Conservation (phyloP, 2,113 vertebrate species). For the Anolis sagrei region DNA sequence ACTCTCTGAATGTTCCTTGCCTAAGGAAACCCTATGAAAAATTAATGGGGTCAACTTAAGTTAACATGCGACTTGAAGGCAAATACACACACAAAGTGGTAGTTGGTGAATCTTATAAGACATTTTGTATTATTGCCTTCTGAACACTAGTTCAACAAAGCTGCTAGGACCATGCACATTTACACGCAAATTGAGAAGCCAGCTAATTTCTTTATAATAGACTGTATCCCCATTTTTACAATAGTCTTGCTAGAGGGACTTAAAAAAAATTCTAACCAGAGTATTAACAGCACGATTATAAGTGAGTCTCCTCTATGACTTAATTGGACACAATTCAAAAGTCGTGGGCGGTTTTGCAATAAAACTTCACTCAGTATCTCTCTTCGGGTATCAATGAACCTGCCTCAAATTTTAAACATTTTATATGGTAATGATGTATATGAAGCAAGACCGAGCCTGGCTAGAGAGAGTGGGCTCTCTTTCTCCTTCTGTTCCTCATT, state of each 20-base stretch:
- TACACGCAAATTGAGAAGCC: not conserved
- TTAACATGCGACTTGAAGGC: too few relatives aligned
- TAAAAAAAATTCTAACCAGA: not conserved
- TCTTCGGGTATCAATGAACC: constrained; percentile 23
- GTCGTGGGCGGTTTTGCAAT: constrained; percentile 3
- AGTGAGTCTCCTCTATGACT: not conserved
- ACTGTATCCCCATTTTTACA: not conserved
- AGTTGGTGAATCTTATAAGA: not conserved
- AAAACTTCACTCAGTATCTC: constrained; percentile 17
- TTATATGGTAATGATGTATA: constrained; percentile 7
- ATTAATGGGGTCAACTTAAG: too few relatives aligned
- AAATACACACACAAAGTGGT: not conserved
- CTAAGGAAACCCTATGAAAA: too few relatives aligned
- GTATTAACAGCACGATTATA: constrained; percentile 1
- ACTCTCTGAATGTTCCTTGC: too few relatives aligned
- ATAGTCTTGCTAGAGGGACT: not conserved
- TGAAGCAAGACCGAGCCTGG: constrained; percentile 28
- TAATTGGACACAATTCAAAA: constrained; percentile 39
- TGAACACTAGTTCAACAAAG: not conserved
- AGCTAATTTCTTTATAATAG: not conserved
- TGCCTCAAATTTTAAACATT: not conserved
- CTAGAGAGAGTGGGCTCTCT: constrained; percentile 3
- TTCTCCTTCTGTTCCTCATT: not conserved
- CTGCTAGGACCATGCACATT: not conserved
- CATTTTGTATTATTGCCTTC: not conserved